Evolutionary conservation across 64 coral and sea anemone species (phyloP).

Genomic region (Astreopora myriophthalma): DNA sequence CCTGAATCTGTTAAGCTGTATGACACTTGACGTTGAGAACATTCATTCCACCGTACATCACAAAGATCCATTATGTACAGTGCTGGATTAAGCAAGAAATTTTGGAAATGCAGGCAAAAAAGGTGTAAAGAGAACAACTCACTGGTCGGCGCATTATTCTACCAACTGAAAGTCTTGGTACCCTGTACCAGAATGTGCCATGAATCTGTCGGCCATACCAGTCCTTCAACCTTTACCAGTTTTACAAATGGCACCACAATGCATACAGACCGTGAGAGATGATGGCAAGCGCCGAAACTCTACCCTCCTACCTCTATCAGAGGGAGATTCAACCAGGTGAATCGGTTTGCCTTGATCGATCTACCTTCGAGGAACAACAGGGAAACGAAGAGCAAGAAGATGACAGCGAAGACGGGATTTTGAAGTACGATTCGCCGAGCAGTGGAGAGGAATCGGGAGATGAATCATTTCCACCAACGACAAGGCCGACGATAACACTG

Average conservation of each 20-base stretch:
- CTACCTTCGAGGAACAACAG: too few species aligned
- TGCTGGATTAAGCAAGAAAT: conserved; percentile 49
- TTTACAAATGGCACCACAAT: conserved; percentile 2
- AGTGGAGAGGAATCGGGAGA: too few species aligned
- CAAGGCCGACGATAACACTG: too few species aligned
- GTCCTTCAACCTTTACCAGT: neutral
- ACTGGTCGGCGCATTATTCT: conserved; percentile 18
- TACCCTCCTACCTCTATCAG: too few species aligned
- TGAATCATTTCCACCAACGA: too few species aligned
- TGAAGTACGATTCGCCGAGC: too few species aligned
- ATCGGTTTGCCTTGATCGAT: too few species aligned
- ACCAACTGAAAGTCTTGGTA: conserved; percentile 47
- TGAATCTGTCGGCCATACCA: neutral
- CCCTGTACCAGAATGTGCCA: conserved; percentile 49
- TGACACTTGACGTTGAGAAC: neutral
- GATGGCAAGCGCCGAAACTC: too few species aligned
- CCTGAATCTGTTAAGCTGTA: neutral
- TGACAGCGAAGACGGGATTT: too few species aligned
- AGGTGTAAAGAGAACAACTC: conserved; percentile 48
- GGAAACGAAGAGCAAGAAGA: too few species aligned
- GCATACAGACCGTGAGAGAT: too few species aligned
- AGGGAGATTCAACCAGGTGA: too few species aligned
- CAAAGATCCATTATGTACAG: conserved; percentile 46
- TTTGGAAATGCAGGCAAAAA: conserved; percentile 55
- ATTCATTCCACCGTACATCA: conserved; percentile 44